Conservation (phyloP, 2,113 vertebrate genomes). For the Prietella phreatophila region DNA sequence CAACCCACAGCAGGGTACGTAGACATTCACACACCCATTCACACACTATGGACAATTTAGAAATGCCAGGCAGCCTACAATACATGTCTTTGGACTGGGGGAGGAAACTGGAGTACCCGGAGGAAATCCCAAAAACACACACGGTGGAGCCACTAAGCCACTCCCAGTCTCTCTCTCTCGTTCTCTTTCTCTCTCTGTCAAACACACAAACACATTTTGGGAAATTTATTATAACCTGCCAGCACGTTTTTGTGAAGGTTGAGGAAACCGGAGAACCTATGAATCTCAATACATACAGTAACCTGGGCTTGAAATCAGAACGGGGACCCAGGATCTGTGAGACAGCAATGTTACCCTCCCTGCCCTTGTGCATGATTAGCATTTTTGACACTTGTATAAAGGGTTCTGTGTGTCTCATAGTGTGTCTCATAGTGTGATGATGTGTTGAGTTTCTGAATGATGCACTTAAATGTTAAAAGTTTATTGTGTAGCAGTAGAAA, state of each 20-base stretch:
- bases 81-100: no score
- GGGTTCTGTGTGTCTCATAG: background rate
- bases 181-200: no score
- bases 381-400: background rate
- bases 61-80: no score
- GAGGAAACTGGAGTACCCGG: no score
- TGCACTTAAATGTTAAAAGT: background rate
- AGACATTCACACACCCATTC: no score
- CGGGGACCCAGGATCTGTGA: no score
- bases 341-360: no score
- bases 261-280: background rate
- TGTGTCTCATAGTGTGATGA: background rate
- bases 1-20: no score
- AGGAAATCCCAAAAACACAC: no score
- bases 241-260: background rate
- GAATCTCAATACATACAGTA: background rate
- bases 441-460: background rate
- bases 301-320: background rate
- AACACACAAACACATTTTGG: background rate
- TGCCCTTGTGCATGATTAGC: background rate
- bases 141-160: no score
- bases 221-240: background rate
- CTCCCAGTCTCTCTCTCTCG: no score
- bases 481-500: background rate
- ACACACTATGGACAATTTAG: no score